phyloP scores from a whole-genome alignment of 2,113 vertebrate species.

The Cyphomyrus plagiostoma region DNA sequence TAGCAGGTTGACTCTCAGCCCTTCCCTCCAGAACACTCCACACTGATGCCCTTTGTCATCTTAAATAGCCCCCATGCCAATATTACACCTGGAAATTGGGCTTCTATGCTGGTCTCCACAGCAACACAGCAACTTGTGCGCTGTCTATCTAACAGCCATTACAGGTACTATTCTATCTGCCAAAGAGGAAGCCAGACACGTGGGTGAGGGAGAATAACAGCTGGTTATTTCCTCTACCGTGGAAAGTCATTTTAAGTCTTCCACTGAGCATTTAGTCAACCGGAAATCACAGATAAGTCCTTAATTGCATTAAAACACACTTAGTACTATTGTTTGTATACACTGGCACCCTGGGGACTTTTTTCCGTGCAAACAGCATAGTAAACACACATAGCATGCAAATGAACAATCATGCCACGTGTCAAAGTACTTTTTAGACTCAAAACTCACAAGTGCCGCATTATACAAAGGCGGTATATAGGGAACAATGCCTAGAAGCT shows the following conservation, averaged over 20 bases:
- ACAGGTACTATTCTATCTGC: background rate
- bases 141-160: background rate
- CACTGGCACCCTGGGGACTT: too few relatives aligned
- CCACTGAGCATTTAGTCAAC: background rate
- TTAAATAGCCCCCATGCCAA: background rate
- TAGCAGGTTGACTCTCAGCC: background rate
- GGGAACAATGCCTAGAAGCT: background rate
- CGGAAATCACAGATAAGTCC: background rate
- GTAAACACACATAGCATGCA: background rate
- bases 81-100: background rate
- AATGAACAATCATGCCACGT: background rate
- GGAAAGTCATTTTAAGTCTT: conserved; percentile 6
- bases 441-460: background rate
- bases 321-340: background rate
- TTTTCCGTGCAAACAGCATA: background rate
- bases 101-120: background rate
- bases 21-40: background rate
- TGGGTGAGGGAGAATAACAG: background rate
- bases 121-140: background rate
- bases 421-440: background rate
- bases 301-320: background rate
- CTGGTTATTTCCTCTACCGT: background rate
- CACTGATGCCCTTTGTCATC: background rate
- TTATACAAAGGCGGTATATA: background rate
- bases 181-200: background rate